Base-by-base conservation (phyloP, 1,140 invertebrate species). In the Dryas iulia region DNA sequence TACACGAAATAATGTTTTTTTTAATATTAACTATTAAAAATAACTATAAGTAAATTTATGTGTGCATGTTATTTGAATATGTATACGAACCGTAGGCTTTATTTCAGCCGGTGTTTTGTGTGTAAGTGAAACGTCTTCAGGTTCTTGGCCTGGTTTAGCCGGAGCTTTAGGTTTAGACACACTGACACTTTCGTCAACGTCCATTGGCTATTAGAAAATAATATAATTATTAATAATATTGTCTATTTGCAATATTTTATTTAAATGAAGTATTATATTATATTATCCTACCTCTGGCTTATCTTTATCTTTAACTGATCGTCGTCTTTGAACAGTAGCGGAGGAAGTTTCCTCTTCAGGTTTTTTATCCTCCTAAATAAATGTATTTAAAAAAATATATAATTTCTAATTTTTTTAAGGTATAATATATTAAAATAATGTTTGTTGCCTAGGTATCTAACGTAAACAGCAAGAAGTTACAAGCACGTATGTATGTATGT, bases 21-120 rank as follows among this genome's bases (percentile, higher is more conserved):
- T 35, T 61, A 63, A 70, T 12, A 31, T 54, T 69, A 28, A 47
- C 5, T 18, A 7, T 7, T 47, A 10, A 14, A 47, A 11, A 3
- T 47, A 47, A 14, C 7, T 47, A 8, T 8, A 3, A 47, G 2
- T 47, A 47, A 21, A n/a, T 18, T 47, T 18, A 21, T 47, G 14
- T 56, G n/a, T n/a, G n/a, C n/a, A n/a, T n/a, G 1, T 3, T 56
- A 56, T 56, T 25, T n/a, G 10, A 24, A 25, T 25, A 10, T 18
- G 0, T 39, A 60, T 89, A 91, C 87, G 25, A 78, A 92, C 89
- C 89, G 89, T 92, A 12, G 82, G 89, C 69, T 86, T 84, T 33
- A 82, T 88, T 73, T 90, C 84, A 56, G 89, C 85, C 5, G 89
- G 88, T 79, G 85, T 90, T 85, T 89, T 92, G 73, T 92, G 89